Evolutionary conservation across 2,888 invertebrate species (phyloP).

Genomic region (Ormyrus thymus): DNA sequence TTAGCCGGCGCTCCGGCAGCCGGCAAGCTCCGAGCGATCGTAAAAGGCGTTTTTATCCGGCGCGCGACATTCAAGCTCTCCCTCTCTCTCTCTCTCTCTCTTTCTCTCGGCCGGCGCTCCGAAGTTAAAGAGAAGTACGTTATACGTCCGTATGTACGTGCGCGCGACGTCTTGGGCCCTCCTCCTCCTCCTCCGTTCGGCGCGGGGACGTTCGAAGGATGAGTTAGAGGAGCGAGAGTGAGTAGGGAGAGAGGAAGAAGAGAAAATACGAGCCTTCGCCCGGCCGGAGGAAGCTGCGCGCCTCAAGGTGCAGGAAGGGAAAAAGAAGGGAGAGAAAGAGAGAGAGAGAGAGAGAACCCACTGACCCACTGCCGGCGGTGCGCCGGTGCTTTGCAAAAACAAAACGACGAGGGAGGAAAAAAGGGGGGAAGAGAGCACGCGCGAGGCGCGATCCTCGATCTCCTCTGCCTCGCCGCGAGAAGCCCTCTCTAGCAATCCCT

Average conservation of each 20-base stretch:
- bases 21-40: neutral
- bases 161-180: too few relatives aligned
- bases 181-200: too few relatives aligned
- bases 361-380: slow-evolving; percentile 71
- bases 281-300: slow-evolving; percentile 39
- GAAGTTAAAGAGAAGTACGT: too few relatives aligned
- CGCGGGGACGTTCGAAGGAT: neutral
- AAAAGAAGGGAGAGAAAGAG: slow-evolving; percentile 54
- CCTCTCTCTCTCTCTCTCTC: too few relatives aligned
- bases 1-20: neutral
- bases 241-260: neutral
- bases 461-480: neutral
- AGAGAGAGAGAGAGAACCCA: slow-evolving; percentile 68
- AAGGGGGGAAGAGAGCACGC: slow-evolving; percentile 10
- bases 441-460: slow-evolving; percentile 1
- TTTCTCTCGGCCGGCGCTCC: too few relatives aligned
- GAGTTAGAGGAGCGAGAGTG: slow-evolving; percentile 2
- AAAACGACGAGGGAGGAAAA: slow-evolving; percentile 66
- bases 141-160: too few relatives aligned
- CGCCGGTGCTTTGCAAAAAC: slow-evolving; percentile 70
- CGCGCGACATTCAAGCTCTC: too few relatives aligned
- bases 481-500: too few relatives aligned
- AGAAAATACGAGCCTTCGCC: slow-evolving; percentile 1
- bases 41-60: slow-evolving; percentile 4
- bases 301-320: slow-evolving; percentile 62